Base-by-base conservation (phyloP, 2,888 invertebrate species). In the Ferrisia virgata region DNA sequence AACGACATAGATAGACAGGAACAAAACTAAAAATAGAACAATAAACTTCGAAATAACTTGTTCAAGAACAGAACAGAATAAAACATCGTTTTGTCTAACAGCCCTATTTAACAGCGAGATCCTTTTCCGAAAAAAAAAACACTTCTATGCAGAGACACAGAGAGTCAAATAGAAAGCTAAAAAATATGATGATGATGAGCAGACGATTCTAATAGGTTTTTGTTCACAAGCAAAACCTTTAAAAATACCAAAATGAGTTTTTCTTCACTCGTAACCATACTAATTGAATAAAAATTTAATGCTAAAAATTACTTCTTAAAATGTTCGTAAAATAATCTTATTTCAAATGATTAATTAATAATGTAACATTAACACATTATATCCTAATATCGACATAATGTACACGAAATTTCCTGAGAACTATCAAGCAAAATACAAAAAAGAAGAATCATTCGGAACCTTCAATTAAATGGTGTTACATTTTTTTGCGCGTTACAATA, bases 251-350 rank as follows among this genome's bases (percentile, higher is more conserved):
- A 76, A 76, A 76, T 9, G 9, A 76, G 36, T 18, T 18, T 25
- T 36, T 36, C 72, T 6, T 72, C 33, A 72, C 18, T 76, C 36
- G 36, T 36, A 76, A 76, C 18, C 36, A 36, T 76, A 76, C 72
- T 76, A 76, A 6, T 36, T 76, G 18, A 28, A 76, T 76, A 76
- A 76, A 76, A 76, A 76, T 76, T 76, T 76, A 76, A 76, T 76
- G 72, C 72, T 76, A 76, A 76, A 76, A 76, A 76, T 76, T 76
- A 76, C 36, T 33, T 76, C 72, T 76, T 76, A 36, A 76, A 76
- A 76, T 36, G 13, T 76, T 76, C 36, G 72, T 76, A 76, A 76
- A 36, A 36, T 36, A n/a, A 76, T 6, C 69, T 31, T 31, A 58
- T 36, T 13, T 76, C 36, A 18, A 76, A n/a, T 69, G 33, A 33